A percentile compares a stretch with the other conserved stretches of the same genome.
phyloP scores from a whole-genome alignment of 2,113 vertebrate species.

The Scomber japonicus region DNA sequence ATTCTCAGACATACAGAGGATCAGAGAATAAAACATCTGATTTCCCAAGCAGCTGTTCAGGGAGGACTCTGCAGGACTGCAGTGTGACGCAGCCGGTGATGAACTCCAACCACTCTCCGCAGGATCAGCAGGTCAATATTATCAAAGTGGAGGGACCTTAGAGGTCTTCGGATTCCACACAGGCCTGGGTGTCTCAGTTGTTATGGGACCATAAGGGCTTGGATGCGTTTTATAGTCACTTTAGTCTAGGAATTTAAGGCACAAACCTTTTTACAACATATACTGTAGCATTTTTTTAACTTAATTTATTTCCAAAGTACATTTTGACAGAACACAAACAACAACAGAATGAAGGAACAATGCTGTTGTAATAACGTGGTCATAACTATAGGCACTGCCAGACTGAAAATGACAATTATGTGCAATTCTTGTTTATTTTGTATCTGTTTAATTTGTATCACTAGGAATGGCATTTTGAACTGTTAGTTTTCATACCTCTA shows the following conservation, averaged over 20 bases:
- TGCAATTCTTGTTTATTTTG: conserved; percentile 20
- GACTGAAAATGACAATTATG: not conserved
- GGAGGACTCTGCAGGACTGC: conserved; percentile 71
- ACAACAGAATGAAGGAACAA: conserved; percentile 25
- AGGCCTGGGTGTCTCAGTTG: not conserved
- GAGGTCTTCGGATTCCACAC: conserved; percentile 6
- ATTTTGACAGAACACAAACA: conserved; percentile 20
- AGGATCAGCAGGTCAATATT: conserved; percentile 75
- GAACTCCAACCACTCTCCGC: conserved; percentile 47
- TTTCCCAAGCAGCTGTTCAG: conserved; percentile 68
- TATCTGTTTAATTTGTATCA: conserved; percentile 35
- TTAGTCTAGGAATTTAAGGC: conserved; percentile 6
- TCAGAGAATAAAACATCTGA: conserved; percentile 70
- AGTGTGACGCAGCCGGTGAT: conserved; percentile 52
- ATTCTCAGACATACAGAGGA: conserved; percentile 68
- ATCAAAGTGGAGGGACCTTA: conserved; percentile 85
- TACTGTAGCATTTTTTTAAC: conserved; percentile 52
- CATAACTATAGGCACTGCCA: not conserved
- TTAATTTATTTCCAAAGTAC: conserved; percentile 35
- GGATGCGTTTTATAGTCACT: conserved; percentile 7
- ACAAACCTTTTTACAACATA: conserved; percentile 21
- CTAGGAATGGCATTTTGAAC: not conserved
- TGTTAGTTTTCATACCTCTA: conserved; percentile 25
- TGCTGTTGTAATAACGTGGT: conserved; percentile 4
- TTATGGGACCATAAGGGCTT: conserved; percentile 47